Conservation (phyloP, 2,888 invertebrate species). For the Antheraea assamensis region DNA sequence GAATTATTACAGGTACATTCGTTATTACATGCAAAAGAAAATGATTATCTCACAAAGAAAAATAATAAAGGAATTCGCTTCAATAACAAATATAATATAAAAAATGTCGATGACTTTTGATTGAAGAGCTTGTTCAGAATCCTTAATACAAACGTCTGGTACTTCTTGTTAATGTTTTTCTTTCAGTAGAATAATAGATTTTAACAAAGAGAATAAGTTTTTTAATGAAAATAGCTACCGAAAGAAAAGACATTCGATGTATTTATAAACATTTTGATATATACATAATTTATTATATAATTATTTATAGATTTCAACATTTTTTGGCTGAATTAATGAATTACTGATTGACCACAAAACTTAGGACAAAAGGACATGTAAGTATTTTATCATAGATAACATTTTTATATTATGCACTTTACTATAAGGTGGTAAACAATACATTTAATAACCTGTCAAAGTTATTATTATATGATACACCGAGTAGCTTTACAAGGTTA, state of each 20-base stretch:
- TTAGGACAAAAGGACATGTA: no score
- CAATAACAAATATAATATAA: not conserved
- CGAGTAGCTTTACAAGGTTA: not conserved
- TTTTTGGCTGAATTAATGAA: no score
- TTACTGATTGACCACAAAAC: no score
- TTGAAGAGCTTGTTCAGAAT: not conserved
- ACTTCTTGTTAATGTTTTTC: not conserved
- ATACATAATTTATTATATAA: no score
- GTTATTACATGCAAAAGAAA: not conserved
- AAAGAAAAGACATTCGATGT: no score
- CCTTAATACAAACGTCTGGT: not conserved
- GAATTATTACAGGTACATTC: not conserved
- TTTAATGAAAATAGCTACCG: not conserved
- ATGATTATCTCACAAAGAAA: not conserved
- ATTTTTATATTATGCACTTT: no score
- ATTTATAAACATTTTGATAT: no score
- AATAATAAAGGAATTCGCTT: not conserved
- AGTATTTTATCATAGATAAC: no score
- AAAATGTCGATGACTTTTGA: not conserved
- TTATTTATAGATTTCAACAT: no score
- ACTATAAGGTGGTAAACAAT: not conserved
- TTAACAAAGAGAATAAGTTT: not conserved
- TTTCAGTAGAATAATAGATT: not conserved
- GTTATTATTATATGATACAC: not conserved
- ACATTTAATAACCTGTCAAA: not conserved